phyloP scores from a whole-genome alignment of 2,113 vertebrate species.

The Dasyurus viverrinus region DNA sequence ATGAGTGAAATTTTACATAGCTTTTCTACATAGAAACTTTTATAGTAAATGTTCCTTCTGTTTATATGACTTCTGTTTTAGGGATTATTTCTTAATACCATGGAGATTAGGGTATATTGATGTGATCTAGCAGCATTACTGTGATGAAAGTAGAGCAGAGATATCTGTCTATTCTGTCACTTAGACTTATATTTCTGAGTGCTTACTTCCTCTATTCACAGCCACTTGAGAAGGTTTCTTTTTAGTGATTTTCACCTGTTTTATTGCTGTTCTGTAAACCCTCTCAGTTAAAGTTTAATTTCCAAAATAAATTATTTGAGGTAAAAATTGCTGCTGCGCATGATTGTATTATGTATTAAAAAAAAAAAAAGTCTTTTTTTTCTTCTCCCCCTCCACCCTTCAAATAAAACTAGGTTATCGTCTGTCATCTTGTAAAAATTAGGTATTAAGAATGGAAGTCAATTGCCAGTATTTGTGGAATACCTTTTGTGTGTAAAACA shows the following conservation, averaged over 20 bases:
- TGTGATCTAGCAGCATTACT: not conserved
- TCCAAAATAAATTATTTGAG: slow-evolving; percentile 2
- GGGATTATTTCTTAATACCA: not conserved
- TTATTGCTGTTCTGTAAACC: not conserved
- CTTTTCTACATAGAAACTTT: not conserved
- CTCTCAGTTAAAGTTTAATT: slow-evolving; percentile 9
- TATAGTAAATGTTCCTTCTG: not conserved
- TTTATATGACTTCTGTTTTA: not conserved
- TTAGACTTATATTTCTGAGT: not conserved
- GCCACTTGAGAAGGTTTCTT: not conserved
- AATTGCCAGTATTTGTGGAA: not conserved
- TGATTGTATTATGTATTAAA: too few relatives aligned
- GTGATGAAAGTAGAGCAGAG: not conserved
- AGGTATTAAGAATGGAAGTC: slow-evolving; percentile 1
- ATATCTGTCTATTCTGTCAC: not conserved
- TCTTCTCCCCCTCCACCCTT: not conserved
- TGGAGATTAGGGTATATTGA: not conserved
- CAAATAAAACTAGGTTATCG: not conserved
- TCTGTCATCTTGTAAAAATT: not conserved
- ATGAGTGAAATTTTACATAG: slow-evolving; percentile 15
- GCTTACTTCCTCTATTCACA: not conserved
- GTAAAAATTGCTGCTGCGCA: not conserved
- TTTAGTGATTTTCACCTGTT: not conserved
- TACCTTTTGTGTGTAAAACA: not conserved
- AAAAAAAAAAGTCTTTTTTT: not conserved